A percentile compares a stretch with the other conserved stretches of the same genome.
phyloP scores from a whole-genome alignment of 2,888 invertebrate species.

The Dermolepida albohirtum region DNA sequence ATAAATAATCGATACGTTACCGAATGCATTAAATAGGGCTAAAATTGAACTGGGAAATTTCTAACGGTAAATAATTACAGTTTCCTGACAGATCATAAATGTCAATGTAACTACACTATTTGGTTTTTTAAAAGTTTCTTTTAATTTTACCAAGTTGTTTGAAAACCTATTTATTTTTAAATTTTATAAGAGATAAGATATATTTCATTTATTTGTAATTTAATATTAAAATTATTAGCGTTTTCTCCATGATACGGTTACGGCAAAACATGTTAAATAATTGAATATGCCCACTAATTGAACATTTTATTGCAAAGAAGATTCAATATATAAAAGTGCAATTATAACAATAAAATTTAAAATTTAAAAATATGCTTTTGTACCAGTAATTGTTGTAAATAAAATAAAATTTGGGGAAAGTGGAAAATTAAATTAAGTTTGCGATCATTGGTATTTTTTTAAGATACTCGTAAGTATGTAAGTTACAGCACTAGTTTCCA shows the following conservation, averaged over 20 bases:
- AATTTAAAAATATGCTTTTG: too few relatives aligned
- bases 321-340: too few relatives aligned
- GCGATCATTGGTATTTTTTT: too few relatives aligned
- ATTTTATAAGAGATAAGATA: slow-evolving; percentile 27
- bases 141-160: slow-evolving; percentile 28
- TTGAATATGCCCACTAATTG: background rate
- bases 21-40: background rate
- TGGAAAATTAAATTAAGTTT: too few relatives aligned
- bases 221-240: slow-evolving; percentile 27
- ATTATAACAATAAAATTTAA: too few relatives aligned
- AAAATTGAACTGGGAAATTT: slow-evolving; percentile 1
- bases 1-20: slow-evolving; percentile 9
- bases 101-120: slow-evolving; percentile 35
- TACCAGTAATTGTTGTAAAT: too few relatives aligned
- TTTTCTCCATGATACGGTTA: slow-evolving; percentile 13
- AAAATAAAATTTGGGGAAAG: too few relatives aligned
- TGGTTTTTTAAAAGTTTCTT: slow-evolving; percentile 29
- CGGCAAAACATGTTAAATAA: background rate
- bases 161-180: slow-evolving; percentile 32
- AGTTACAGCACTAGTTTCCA: too few relatives aligned
- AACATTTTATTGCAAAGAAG: too few relatives aligned
- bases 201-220: slow-evolving; percentile 7
- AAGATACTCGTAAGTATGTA: too few relatives aligned
- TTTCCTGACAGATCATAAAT: slow-evolving; percentile 29
- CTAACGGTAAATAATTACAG: slow-evolving; percentile 24